These are phyloP conservation scores for Monoplex corrugatus DNA, from an alignment of 2,888 invertebrate genomes.

Conservation along the genomic window DNA sequence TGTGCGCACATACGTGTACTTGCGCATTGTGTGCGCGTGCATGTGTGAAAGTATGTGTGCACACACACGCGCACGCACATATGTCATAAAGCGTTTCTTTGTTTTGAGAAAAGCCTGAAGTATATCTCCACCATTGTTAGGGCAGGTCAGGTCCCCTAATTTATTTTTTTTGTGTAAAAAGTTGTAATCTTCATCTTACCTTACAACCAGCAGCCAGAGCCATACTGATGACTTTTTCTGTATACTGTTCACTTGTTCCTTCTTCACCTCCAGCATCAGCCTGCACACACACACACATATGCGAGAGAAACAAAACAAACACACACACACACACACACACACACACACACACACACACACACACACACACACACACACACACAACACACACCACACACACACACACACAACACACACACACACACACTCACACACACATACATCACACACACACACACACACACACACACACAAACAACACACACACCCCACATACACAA, in stretches of 20 bases:
- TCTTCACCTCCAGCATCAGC: conserved; percentile 78
- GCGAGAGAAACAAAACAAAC: background rate
- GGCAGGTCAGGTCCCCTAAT: too few relatives aligned
- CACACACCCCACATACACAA: too few relatives aligned
- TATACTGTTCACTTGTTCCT: conserved; percentile 74
- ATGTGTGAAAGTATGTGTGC: background rate
- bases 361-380: background rate
- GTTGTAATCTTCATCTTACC: too few relatives aligned
- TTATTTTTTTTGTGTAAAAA: too few relatives aligned
- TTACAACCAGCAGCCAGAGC: conserved; percentile 72
- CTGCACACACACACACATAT: conserved; percentile 61
- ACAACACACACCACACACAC: background rate
- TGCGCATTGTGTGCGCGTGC: background rate
- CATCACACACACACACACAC: background rate
- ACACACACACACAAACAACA: background rate
- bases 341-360: background rate
- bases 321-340: background rate
- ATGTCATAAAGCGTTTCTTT: background rate
- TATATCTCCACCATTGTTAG: background rate
- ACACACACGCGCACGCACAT: background rate
- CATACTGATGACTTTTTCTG: conserved; percentile 70
- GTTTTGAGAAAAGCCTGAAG: background rate
- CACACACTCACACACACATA: background rate
- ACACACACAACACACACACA: background rate
- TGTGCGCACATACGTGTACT: background rate